Conservation (phyloP, 2,797 vertebrate genomes). For the Delichon dasypus region DNA sequence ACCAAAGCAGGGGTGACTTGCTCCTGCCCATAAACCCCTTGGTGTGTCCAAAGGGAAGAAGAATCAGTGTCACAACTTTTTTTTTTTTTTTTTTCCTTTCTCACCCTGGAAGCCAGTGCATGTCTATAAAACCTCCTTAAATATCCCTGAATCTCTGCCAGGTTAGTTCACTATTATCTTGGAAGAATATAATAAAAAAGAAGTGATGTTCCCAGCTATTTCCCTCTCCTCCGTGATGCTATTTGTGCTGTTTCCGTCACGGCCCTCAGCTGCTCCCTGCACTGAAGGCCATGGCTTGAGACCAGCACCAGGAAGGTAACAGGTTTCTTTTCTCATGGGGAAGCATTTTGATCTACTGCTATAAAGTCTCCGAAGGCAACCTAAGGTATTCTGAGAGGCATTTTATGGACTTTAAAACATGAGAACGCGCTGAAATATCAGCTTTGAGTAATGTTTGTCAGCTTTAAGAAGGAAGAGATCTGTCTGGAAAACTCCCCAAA, state of each 20-base stretch:
- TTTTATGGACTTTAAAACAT: background rate
- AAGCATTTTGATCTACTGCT: background rate
- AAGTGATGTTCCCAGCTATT: fast-evolving
- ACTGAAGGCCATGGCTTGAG: background rate
- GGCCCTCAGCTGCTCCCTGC: background rate
- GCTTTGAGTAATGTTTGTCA: background rate
- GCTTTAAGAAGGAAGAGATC: background rate
- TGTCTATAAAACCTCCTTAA: background rate
- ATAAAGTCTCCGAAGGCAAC: background rate
- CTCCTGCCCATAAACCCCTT: background rate
- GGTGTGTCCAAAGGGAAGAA: background rate
- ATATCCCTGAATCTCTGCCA: background rate
- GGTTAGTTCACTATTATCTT: background rate
- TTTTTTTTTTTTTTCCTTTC: background rate
- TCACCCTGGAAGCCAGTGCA: background rate
- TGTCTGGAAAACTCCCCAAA: background rate
- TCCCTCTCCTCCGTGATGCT: background rate
- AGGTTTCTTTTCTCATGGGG: background rate
- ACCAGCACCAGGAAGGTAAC: background rate
- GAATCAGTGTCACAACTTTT: background rate
- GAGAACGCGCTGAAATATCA: background rate
- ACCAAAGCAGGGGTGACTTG: background rate
- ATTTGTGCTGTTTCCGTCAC: background rate
- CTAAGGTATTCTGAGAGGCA: background rate
- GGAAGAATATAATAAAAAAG: background rate